Percentiles rank a stretch among this genome's conserved stretches.
These are phyloP conservation scores for Haemorhous mexicanus DNA, from an alignment of 2,113 vertebrate genomes.

Conservation along the genomic window DNA sequence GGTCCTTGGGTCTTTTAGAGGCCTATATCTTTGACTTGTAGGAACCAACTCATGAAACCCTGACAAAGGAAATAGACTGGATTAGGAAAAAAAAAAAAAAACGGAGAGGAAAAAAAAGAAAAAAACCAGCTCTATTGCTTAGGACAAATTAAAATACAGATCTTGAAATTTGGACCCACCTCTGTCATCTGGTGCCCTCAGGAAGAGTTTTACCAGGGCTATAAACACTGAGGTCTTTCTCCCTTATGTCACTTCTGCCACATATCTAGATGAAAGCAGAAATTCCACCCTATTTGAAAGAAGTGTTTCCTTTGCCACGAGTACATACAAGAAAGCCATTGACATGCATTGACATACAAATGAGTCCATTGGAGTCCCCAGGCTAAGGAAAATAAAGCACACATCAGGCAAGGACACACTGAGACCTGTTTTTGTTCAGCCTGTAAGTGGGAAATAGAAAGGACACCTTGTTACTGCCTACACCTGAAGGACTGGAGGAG, in stretches of 20 bases:
- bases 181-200: neutral
- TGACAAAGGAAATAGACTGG: neutral
- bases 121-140: neutral
- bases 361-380: neutral
- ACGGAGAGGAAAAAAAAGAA: rapidly evolving
- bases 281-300: neutral
- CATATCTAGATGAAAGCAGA: neutral
- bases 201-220: neutral
- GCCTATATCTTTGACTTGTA: neutral
- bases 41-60: neutral
- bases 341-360: neutral
- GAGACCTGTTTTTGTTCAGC: neutral
- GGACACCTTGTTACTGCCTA: neutral
- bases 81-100: neutral
- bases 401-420: neutral
- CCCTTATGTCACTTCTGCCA: neutral
- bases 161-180: neutral
- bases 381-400: neutral
- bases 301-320: neutral
- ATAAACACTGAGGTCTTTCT: neutral
- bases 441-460: neutral
- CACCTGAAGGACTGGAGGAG: neutral
- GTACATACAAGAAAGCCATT: neutral
- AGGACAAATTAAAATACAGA: neutral
- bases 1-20: neutral